Base-by-base conservation (phyloP, 2,113 vertebrate genomes). In the Martes martes region DNA sequence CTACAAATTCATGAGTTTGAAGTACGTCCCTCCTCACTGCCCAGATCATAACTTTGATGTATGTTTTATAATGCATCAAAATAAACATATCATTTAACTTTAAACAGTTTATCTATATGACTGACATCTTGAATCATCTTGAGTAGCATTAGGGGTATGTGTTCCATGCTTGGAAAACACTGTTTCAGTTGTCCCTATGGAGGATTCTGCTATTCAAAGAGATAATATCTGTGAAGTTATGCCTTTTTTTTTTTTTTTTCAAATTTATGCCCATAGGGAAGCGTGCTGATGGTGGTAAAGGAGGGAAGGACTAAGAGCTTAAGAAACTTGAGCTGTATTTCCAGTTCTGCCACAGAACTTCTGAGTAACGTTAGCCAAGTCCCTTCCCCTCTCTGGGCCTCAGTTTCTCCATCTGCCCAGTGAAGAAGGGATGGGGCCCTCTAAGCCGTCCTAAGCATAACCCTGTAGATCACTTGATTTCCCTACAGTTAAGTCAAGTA, bases 401-500 rank as follows among this genome's bases (percentile, higher is more conserved):
- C 79, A 57, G 87, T 94, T 95, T 96, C 92, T 83, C 87, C 24
- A 28, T 26, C 9, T 88, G 26, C 52, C 36, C 87, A 6, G 0
- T 11, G 8, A 10, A 42, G n/a, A 28, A 18, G 7, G 6, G 6
- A 14, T 13, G 4, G 79, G 21, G 6, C 14, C 47, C 19, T 10
- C 16, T 28, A 57, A 45, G 11, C 7, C 18, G 10, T 45, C 15
- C 26, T 31, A 9, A 21, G 42, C 16, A 0, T 80, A 84, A 78
- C 71, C 94, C 23, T 83, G 52, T 9, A 26, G 79, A 90, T 76
- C 0, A 26, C 92, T 33, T 1, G 36, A 65, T 94, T 92, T 61
- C 13, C 11, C 71, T 16, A 50, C 95, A 74, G 91, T 91, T 92
- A 95, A 97, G 95, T 97, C 96, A 95, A 97, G 86, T 97, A 95